These are phyloP conservation scores for Drosophila sulfurigaster DNA, from an alignment of 1,140 invertebrate species.

Conservation along the genomic window DNA sequence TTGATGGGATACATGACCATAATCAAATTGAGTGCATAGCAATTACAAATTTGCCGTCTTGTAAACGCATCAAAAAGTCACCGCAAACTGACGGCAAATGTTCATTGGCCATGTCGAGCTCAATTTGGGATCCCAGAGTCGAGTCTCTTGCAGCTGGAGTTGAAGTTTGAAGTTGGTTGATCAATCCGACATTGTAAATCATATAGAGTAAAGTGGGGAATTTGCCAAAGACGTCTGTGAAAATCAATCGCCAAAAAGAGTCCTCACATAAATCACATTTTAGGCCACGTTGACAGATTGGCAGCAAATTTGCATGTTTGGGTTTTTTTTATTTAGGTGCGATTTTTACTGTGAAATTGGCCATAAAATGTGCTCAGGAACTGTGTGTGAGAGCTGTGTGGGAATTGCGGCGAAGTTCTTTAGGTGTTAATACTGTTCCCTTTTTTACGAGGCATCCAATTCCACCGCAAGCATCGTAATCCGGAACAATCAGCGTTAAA, in stretches of 20 bases:
- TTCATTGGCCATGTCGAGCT: slow-evolving; percentile 41
- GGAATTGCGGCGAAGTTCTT: slow-evolving; percentile 42
- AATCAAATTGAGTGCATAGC: slow-evolving; percentile 45
- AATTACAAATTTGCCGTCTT: slow-evolving; percentile 49
- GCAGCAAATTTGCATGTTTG: slow-evolving; percentile 18
- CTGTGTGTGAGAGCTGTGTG: slow-evolving; percentile 25
- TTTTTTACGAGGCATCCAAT: slow-evolving; percentile 36
- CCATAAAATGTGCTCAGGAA: background rate
- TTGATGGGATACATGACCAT: slow-evolving; percentile 39
- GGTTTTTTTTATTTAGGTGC: slow-evolving; percentile 47
- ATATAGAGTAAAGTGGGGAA: slow-evolving; percentile 5
- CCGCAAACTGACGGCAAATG: slow-evolving; percentile 59
- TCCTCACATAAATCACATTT: slow-evolving; percentile 50
- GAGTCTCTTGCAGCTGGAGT: background rate
- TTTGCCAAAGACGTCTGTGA: background rate
- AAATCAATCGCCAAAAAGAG: slow-evolving; percentile 49
- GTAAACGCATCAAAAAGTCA: slow-evolving; percentile 69
- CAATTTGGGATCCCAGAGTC: slow-evolving; percentile 24
- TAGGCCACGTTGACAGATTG: slow-evolving; percentile 64
- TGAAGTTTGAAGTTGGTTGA: too few relatives aligned
- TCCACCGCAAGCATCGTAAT: slow-evolving; percentile 45
- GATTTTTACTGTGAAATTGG: slow-evolving; percentile 57
- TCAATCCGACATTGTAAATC: slow-evolving; percentile 6
- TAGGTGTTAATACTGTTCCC: slow-evolving; percentile 37
- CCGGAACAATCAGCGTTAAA: slow-evolving; percentile 62